Evolutionary conservation across 2,113 vertebrate species (phyloP).

Genomic region (Mesitornis unicolor): DNA sequence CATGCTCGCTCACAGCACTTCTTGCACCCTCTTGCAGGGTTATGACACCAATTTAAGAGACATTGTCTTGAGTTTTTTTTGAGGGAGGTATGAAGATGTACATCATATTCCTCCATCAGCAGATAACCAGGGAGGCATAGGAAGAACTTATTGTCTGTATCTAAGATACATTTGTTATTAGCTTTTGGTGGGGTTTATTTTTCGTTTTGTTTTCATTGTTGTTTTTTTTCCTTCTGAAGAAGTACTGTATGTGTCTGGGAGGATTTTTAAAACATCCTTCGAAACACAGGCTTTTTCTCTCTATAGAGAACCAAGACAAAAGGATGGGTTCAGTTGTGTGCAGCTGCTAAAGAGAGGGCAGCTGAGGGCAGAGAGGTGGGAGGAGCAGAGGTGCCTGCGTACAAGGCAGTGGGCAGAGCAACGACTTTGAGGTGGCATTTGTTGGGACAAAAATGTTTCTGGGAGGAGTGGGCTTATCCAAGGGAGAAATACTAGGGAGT

Average conservation of each 20-base stretch:
- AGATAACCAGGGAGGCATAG: neutral
- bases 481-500: neutral
- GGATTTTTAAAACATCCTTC: neutral
- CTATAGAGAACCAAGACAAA: neutral
- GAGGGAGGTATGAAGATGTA: neutral
- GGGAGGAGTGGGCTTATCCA: neutral
- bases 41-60: neutral
- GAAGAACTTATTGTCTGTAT: neutral
- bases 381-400: neutral
- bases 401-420: neutral
- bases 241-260: conserved; percentile 29
- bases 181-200: neutral
- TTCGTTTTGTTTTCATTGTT: too few species aligned
- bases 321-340: conserved; percentile 13
- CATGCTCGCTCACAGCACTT: neutral
- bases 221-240: neutral
- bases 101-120: neutral
- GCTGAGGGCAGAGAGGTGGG: neutral
- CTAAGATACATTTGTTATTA: neutral
- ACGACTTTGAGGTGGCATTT: neutral
- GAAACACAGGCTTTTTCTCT: conserved; percentile 39
- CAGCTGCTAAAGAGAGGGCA: conserved; percentile 47
- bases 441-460: neutral
- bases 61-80: neutral
- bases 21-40: neutral